Evolutionary conservation across 35 echinoderm and acorn worm genomes (phyloP), one percentile per base, ranked within the genome.

Genomic region (Heliocidaris erythrogramma): DNA sequence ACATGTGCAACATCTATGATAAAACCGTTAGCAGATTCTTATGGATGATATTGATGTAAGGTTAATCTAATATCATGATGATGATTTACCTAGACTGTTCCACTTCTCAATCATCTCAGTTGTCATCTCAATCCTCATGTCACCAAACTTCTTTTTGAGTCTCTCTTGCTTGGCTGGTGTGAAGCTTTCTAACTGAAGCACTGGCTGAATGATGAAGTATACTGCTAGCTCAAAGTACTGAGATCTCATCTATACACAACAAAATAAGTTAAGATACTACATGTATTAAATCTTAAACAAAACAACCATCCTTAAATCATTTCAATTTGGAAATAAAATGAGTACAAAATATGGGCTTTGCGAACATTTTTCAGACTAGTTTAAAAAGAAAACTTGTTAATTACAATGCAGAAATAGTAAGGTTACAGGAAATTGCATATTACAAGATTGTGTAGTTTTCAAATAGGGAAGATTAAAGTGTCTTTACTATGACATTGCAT

Each of bases 61-160:
- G 14, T 11, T 56, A 56, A 13, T 56, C 52, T 14, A 56, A 56
- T 13, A 56, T 7, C 1, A 14, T 56, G 85, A 56, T 7, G 0
- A 14, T 56, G 85, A 86, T 48, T 93, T 94, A 99, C 98, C 96
- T 90, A 99, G 88, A 31, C 96, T 97, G 32, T 96, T 93, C 98
- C 98, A 99, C 94, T 97, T 97, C 9, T 69, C 30, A 16, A 96
- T 95, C 53, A 97, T 95, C 47, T 96, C 90, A 13, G 85, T 90
- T 7, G 95, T 96, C 97, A 97, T 99, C 30, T 94, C 97, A 52
- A 97, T 59, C 85, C 98, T 95, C 90, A 97, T 96, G 84, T 99
- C 98, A 32, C 98, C 98, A 95, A 95, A 97, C 31, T 91, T 88
- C 52, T 94, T 91, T 61, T 92, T 94, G 17, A 99, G 95, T 56